These are phyloP conservation scores for Coregonus clupeaformis DNA, from an alignment of 2,113 vertebrate genomes.

Conservation along the genomic window DNA sequence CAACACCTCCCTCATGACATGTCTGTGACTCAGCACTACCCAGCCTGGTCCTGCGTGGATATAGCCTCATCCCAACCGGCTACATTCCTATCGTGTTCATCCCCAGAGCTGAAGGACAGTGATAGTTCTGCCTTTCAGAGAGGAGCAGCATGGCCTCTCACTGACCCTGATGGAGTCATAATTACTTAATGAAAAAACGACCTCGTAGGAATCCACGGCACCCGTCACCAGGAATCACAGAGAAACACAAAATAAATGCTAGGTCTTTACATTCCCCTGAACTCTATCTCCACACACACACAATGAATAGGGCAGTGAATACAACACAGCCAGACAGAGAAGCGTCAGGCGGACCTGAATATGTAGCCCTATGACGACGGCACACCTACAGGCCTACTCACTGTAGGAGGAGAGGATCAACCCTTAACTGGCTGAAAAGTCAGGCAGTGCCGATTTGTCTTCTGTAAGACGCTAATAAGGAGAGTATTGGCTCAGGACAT, in stretches of 20 bases:
- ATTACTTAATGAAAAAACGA: conserved; percentile 5
- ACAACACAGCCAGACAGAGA: background rate
- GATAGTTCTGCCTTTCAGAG: background rate
- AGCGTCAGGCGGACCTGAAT: too few species aligned
- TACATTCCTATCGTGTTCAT: background rate
- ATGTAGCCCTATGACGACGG: too few species aligned
- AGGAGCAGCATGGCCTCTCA: background rate
- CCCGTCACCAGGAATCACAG: conserved; percentile 56
- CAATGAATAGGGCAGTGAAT: too few species aligned
- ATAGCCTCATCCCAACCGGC: background rate
- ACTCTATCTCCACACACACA: too few species aligned
- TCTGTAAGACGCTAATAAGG: conserved; percentile 15
- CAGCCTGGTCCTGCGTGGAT: background rate
- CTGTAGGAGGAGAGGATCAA: background rate
- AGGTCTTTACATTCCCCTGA: too few species aligned
- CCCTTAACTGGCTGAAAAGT: conserved; percentile 35
- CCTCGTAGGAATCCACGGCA: conserved; percentile 32
- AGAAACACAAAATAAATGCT: too few species aligned
- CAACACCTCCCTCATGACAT: background rate
- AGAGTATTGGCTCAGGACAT: conserved; percentile 7
- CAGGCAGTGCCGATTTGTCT: conserved; percentile 25
- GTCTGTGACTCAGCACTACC: background rate
- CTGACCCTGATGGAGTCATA: conserved; percentile 40
- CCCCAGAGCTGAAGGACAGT: background rate
- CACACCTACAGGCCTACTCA: background rate